Percentiles rank a stretch among this genome's conserved stretches.
These are phyloP conservation scores for Nematopogon swammerdamellus DNA, from an alignment of 2,888 invertebrate species.

Conservation along the genomic window DNA sequence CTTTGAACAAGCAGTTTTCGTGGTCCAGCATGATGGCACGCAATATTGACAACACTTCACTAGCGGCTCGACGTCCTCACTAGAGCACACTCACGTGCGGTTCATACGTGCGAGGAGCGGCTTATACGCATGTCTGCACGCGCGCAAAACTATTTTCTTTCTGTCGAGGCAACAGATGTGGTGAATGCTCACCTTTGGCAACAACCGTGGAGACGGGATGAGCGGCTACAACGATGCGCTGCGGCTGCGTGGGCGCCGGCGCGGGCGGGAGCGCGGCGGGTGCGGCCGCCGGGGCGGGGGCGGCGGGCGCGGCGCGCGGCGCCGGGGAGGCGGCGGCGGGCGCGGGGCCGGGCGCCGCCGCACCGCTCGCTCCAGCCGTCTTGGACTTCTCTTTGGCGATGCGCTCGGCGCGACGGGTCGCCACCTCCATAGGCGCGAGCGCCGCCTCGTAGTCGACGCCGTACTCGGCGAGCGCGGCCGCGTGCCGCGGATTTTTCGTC, in stretches of 20 bases:
- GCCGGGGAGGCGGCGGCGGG: constrained; percentile 19
- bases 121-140: no score
- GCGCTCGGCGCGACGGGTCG: constrained; percentile 76
- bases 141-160: no score
- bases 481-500: constrained; percentile 79
- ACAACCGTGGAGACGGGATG: constrained; percentile 11
- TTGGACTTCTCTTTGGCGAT: constrained; percentile 79
- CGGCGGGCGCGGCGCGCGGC: constrained; percentile 31
- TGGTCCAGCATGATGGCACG: no score
- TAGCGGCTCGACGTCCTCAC: no score
- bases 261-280: constrained; percentile 36
- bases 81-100: no score
- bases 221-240: constrained; percentile 11
- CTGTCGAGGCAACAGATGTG: no score
- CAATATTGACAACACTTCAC: no score
- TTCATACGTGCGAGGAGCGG: no score
- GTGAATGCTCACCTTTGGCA: constrained; percentile 8
- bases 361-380: constrained; percentile 24
- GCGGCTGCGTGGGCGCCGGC: constrained; percentile 3
- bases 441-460: constrained; percentile 87
- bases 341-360: constrained; percentile 15
- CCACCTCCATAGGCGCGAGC: constrained; percentile 77
- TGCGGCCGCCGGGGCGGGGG: constrained; percentile 52
- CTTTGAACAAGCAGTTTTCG: no score
- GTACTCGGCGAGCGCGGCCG: constrained; percentile 77